Evolutionary conservation across 1,140 invertebrate species (phyloP), one percentile per base, ranked within the genome.

Genomic region (Epicauta chinensis): DNA sequence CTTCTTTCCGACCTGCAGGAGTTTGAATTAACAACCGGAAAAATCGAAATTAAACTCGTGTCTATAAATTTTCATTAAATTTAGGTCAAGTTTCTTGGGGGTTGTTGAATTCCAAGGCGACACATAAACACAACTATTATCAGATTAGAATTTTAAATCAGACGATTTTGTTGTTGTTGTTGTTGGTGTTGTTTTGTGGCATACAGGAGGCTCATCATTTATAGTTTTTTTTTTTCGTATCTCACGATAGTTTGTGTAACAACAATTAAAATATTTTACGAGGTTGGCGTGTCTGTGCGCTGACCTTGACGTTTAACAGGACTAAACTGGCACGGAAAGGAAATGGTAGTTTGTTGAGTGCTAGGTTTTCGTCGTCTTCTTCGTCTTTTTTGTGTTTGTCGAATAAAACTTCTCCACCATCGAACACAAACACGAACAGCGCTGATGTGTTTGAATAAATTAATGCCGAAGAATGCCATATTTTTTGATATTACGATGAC

Each of bases 231-330:
- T n/a, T 3, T 23, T 43, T 30, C 39, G 30, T 46, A 36, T 44
- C 38, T 53, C 51, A 53, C 51, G 51, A 53, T 53, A 46, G 35
- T 23, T 40, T 23, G 23, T 23, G 7, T 5, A 23, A 51, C 43
- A 44, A 46, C 51, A 53, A 53, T 53, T 53, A 53, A 46, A 53
- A 46, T 53, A 44, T 46, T 53, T 53, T 53, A 53, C 37, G 51
- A 53, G 13, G 51, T 32, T 53, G 17, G 51, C 51, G 51, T 53
- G 51, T 39, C 51, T 53, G 43, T 13, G 16, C 13, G 36, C 35
- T 23, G 51, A 44, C 51, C 51, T 53, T 53, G 51, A 45, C 43
- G 43, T 35, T n/a, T n/a, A 46, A 34, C 38, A 37, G 45, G 43
- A 37, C 45, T 23, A 23, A 23, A 23, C 23, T 23, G 7, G 45